Evolutionary conservation across 2,113 vertebrate species (phyloP), one percentile per base, ranked within the genome.

Genomic region (Furnarius figulus): DNA sequence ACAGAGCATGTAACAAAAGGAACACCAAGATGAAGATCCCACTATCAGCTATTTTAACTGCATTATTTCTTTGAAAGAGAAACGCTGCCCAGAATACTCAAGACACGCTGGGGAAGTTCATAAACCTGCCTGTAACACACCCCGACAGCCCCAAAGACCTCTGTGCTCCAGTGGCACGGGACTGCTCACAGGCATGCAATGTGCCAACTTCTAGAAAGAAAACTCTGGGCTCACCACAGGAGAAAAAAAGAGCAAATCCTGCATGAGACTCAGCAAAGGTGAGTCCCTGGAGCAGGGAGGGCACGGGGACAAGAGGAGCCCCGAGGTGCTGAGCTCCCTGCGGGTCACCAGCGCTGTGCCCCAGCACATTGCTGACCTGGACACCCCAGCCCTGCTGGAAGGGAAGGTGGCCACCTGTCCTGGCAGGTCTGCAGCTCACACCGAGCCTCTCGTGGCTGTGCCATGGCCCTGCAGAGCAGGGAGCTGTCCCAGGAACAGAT

Each of bases 1-100:
- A 85, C 58, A 92, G 94, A 88, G 73, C 11, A n/a, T 76, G 83
- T 15, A 97, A 95, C 92, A 96, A 97, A 97, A 95, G 90, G 47
- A 97, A 71, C 62, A 44, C 39, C 70, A 83, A 93, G 85, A 77
- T 0, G 28, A 94, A 89, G 89, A 96, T 89, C 86, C 61, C 74
- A 85, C 74, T 90, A 49, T 80, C 81, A 89, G 83, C 79, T 96
- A 35, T 58, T 96, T 89, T 87, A 78, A 66, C 92, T 52, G 10
- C 25, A 23, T 67, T 96, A 49, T 84, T 90, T 78, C 68, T 89
- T 81, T 93, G 92, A 94, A 94, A 94, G 88, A 28, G 53, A 82
- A 86, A 89, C 33, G 40, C 31, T 90, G 85, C 61, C 52, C 37
- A 17, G 8, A 81, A 72, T 77, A 81, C 7, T 49, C 25, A 31